Evolutionary conservation across 2,797 vertebrate species (phyloP), one percentile per base, ranked within the genome.

Genomic region (Sebastes elongatus): DNA sequence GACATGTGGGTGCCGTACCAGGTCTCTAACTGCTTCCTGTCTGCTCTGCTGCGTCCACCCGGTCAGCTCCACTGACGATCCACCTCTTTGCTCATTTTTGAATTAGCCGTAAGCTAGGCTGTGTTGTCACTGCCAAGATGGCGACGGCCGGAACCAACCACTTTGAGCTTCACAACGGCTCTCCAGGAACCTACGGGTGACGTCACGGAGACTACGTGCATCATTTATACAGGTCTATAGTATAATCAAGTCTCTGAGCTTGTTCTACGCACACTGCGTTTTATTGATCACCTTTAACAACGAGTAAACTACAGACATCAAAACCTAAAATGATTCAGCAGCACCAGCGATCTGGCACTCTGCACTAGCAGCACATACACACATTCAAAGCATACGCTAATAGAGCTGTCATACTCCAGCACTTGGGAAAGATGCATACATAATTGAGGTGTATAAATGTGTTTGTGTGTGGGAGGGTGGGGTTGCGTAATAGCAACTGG

Each of bases 391-490:
- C 74, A 83, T 3, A 75, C 55, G 72, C 71, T 75, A 88, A 90
- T 82, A 80, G 80, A 83, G 80, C 86, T 83, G 85, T 90, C 87
- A 86, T 57, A 84, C 84, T 64, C 68, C 59, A 82, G 65, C 85
- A 78, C 80, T 85, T 62, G 11, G 83, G 74, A 82, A 82, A 77
- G 86, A 83, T 82, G 87, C 92, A 91, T 92, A 74, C 83, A 89
- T 94, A 91, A 93, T 91, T 87, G 74, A 92, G 87, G 87, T 88
- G 84, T 88, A 76, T 81, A 90, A 92, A 92, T 91, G 88, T 81
- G 89, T 83, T 85, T 85, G 78, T 86, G 90, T 81, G 93, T 89
- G 83, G 86, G 88, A 84, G 82, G 71, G 63, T 62, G 71, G 57
- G 74, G 77, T 87, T 91, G 85, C 69, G 8, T 91, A 89, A 92